Conservation (phyloP, 2,113 vertebrate genomes). For the Ploceus nigricollis region DNA sequence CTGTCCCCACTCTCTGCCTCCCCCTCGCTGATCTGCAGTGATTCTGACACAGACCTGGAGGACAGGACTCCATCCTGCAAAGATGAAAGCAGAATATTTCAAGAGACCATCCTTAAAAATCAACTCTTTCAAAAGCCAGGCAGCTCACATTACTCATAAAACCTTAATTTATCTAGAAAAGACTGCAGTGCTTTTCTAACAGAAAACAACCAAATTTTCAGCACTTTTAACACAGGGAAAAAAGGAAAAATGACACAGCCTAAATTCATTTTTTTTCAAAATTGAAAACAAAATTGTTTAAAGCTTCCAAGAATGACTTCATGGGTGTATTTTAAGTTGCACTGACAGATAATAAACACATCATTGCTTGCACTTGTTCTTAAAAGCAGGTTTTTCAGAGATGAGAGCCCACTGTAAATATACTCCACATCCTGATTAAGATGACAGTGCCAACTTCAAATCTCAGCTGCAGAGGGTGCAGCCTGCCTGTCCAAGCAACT, state of each 20-base stretch:
- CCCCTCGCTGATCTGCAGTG: constrained; percentile 75
- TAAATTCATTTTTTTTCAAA: fast-evolving
- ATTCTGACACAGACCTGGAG: constrained; percentile 46
- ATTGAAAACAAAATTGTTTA: neutral
- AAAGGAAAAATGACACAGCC: neutral
- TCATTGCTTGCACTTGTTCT: neutral
- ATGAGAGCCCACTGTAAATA: neutral
- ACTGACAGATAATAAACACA: neutral
- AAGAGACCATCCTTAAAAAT: neutral
- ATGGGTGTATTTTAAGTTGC: neutral
- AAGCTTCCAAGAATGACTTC: neutral
- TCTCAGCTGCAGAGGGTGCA: neutral
- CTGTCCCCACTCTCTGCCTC: constrained; percentile 75
- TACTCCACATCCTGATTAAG: neutral
- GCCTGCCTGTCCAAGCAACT: neutral
- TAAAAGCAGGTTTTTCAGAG: neutral
- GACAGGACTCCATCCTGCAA: constrained; percentile 69
- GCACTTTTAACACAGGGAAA: neutral
- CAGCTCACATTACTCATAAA: neutral
- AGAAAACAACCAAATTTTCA: neutral
- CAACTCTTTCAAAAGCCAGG: neutral
- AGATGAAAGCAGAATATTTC: neutral
- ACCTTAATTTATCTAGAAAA: neutral
- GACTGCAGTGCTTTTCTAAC: neutral
- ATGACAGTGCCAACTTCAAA: neutral